These are phyloP conservation scores for Steatornis caripensis DNA, from an alignment of 2,113 vertebrate genomes.

Conservation along the genomic window DNA sequence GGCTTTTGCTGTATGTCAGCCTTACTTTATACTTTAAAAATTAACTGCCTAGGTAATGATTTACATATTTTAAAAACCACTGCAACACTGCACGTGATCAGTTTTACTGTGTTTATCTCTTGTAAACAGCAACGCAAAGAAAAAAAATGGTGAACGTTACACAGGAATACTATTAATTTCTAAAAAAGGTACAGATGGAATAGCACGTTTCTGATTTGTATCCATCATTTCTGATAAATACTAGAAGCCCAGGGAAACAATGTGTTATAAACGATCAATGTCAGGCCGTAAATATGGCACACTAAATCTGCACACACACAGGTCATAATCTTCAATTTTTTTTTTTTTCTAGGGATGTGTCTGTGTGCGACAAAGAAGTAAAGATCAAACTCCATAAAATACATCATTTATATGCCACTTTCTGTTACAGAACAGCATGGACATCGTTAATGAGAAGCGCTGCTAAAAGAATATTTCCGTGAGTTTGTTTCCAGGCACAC, in stretches of 20 bases:
- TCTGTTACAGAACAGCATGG: slow-evolving; percentile 85
- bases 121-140: background rate
- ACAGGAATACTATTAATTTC: background rate
- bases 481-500: slow-evolving; percentile 76
- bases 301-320: background rate
- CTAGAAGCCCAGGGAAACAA: background rate
- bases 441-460: slow-evolving; percentile 84
- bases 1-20: background rate
- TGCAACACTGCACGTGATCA: background rate
- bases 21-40: background rate
- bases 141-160: background rate
- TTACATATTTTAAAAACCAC: background rate
- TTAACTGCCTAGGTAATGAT: background rate
- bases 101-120: background rate
- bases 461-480: slow-evolving; percentile 78
- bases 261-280: background rate
- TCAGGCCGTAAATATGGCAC: background rate
- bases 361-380: slow-evolving; percentile 76
- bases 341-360: slow-evolving; percentile 61
- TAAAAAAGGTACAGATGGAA: background rate
- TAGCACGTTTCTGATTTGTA: background rate
- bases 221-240: background rate
- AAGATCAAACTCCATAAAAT: slow-evolving; percentile 91
- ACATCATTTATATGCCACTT: slow-evolving; percentile 88
- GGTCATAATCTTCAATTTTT: background rate